Evolutionary conservation across 2,797 vertebrate genomes (phyloP).

Genomic region (Acridotheres tristis): DNA sequence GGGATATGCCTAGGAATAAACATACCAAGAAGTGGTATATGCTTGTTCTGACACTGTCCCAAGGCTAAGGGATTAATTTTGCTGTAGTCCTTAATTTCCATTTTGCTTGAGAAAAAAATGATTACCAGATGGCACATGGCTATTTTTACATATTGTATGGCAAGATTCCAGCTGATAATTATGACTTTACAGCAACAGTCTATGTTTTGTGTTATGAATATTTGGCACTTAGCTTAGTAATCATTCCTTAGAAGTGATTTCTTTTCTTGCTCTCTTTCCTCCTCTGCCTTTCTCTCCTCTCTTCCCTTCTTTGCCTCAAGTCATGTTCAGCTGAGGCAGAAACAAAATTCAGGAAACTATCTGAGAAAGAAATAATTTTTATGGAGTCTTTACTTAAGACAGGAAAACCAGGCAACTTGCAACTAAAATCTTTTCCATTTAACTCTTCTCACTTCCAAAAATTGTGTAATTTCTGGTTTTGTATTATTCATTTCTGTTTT

Average conservation of each 20-base stretch:
- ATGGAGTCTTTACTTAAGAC: neutral
- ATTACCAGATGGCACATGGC: slow-evolving; percentile 72
- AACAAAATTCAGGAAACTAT: slow-evolving; percentile 3
- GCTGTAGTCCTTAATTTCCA: slow-evolving; percentile 65
- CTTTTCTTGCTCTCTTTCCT: neutral
- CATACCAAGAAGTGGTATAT: slow-evolving; percentile 38
- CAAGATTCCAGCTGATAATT: slow-evolving; percentile 74
- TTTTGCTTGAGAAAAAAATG: slow-evolving; percentile 62
- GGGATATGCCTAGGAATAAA: slow-evolving; percentile 21
- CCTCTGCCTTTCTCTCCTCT: neutral
- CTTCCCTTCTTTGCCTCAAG: slow-evolving; percentile 19
- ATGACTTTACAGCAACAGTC: slow-evolving; percentile 70
- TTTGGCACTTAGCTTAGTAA: slow-evolving; percentile 50
- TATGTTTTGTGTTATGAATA: slow-evolving; percentile 62
- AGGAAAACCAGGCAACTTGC: neutral
- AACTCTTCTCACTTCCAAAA: neutral
- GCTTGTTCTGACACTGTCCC: slow-evolving; percentile 51
- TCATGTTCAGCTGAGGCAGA: neutral
- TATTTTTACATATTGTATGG: slow-evolving; percentile 75
- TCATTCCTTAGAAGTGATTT: neutral
- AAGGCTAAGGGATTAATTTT: slow-evolving; percentile 59
- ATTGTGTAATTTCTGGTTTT: neutral
- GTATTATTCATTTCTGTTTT: neutral
- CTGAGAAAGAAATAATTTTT: neutral
- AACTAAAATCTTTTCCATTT: neutral